Evolutionary conservation across 1,140 invertebrate species (phyloP).

Genomic region (Bursaphelenchus mucronatus): DNA sequence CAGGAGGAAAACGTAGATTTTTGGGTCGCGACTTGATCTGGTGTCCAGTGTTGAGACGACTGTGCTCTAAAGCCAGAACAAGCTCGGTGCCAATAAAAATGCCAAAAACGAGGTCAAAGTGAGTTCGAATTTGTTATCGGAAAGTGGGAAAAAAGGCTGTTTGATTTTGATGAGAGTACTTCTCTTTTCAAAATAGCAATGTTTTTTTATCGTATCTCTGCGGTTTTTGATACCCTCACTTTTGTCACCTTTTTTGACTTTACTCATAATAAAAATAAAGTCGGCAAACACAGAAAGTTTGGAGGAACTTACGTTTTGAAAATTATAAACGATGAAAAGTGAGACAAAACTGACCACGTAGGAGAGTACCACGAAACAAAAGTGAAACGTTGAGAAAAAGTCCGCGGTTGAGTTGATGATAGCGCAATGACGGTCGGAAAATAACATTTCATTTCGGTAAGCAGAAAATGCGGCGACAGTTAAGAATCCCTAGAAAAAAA

Average conservation of each 20-base stretch:
- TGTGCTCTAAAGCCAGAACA: too few relatives aligned
- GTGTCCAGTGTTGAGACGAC: too few relatives aligned
- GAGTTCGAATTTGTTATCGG: too few relatives aligned
- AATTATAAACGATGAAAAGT: constrained; percentile 9
- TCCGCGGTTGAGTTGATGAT: constrained; percentile 20
- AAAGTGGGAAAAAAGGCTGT: neutral
- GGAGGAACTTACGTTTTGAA: neutral
- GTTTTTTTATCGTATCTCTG: too few relatives aligned
- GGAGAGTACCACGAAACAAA: constrained; percentile 18
- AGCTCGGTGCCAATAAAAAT: too few relatives aligned
- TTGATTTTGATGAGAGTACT: neutral
- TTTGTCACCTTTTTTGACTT: neutral
- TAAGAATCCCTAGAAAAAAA: constrained; percentile 11
- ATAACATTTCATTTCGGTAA: neutral
- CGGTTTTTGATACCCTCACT: too few relatives aligned
- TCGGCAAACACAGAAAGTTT: too few relatives aligned
- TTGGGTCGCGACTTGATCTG: constrained; percentile 7
- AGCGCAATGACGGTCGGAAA: constrained; percentile 18
- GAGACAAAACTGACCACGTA: constrained; percentile 19
- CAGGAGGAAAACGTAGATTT: constrained; percentile 22
- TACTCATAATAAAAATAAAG: too few relatives aligned
- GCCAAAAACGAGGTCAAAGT: too few relatives aligned
- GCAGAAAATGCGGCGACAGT: constrained; percentile 18
- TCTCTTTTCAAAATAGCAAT: too few relatives aligned
- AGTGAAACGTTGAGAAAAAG: constrained; percentile 23